Percentiles rank a stretch among this genome's conserved stretches.
phyloP scores from a whole-genome alignment of 2,113 vertebrate species.

The Phocoena phocoena region DNA sequence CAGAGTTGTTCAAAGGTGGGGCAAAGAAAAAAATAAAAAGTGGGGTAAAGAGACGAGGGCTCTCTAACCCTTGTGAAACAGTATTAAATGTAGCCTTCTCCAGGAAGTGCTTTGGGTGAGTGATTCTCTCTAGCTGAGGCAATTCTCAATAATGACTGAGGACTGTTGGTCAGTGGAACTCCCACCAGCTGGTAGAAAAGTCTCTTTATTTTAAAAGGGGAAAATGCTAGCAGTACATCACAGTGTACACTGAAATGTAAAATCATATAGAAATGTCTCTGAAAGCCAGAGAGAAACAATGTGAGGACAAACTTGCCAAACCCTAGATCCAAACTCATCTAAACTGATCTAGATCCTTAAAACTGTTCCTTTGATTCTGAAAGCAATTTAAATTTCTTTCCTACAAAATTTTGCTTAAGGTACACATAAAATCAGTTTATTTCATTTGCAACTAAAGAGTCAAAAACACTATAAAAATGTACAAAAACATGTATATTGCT shows the following conservation, averaged over 20 bases:
- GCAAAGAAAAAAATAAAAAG: too few species aligned
- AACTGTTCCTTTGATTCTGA: background rate
- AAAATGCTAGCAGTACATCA: background rate
- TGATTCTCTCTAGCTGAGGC: background rate
- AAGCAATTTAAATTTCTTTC: background rate
- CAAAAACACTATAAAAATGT: background rate
- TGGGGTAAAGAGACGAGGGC: rapidly evolving
- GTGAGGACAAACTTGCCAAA: background rate
- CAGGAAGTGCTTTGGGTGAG: background rate
- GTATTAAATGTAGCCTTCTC: background rate
- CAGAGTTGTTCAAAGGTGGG: background rate
- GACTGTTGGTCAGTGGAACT: background rate
- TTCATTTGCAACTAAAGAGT: background rate
- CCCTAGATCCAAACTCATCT: background rate
- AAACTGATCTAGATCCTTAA: background rate
- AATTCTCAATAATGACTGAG: background rate
- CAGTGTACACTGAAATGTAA: background rate
- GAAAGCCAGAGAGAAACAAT: background rate
- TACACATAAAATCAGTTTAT: background rate
- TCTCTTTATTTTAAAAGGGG: background rate
- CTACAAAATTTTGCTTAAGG: background rate
- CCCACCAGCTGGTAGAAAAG: background rate
- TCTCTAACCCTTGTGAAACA: background rate
- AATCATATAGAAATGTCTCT: background rate
- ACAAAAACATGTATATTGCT: background rate